These are phyloP conservation scores for Clepsis dumicolana DNA, from an alignment of 2,888 invertebrate genomes.

Conservation along the genomic window DNA sequence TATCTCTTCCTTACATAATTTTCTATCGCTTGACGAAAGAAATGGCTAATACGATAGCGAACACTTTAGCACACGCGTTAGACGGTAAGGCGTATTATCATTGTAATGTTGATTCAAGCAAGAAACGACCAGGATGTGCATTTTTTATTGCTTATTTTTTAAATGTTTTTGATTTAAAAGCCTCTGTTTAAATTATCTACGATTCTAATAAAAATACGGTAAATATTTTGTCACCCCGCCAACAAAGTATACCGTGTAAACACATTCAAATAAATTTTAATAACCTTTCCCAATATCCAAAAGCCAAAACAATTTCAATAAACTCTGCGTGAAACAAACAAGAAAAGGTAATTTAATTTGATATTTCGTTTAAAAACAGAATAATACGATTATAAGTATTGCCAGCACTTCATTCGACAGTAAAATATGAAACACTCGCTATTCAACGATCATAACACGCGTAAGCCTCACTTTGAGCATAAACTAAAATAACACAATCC, in stretches of 20 bases:
- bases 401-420: not conserved
- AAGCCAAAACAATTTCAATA: not conserved
- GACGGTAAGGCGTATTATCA: no score
- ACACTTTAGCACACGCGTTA: no score
- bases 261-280: not conserved
- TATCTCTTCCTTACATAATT: no score
- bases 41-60: no score
- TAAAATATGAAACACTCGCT: constrained; percentile 14
- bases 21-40: no score
- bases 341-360: not conserved
- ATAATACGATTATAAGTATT: not conserved
- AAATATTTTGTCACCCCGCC: not conserved
- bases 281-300: not conserved
- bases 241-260: not conserved
- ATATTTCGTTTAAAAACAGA: constrained; percentile 4
- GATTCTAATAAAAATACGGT: not conserved
- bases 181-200: not conserved
- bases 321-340: not conserved
- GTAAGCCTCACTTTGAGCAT: constrained; percentile 18
- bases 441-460: constrained; percentile 24
- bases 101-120: no score
- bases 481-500: constrained; percentile 33
- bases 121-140: no score
- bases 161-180: no score
- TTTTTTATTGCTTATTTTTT: no score